Base-by-base conservation (phyloP, 2,888 invertebrate species). In the Tortrix viridana region DNA sequence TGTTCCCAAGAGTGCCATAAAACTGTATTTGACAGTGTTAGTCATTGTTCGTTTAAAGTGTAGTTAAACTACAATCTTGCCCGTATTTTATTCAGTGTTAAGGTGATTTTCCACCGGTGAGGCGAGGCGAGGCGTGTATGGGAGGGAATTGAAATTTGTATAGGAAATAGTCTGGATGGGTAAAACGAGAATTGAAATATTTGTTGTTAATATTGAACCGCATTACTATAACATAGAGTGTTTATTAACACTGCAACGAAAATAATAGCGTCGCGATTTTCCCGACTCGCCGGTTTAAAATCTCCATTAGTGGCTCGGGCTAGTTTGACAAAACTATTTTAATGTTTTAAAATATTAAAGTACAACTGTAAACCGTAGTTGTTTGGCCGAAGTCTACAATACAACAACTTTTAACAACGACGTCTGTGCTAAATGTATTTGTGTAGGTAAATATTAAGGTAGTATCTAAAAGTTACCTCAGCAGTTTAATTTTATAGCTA, bases 31-130 rank as follows among this genome's bases (percentile, higher is more conserved):
- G 70, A 62, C 73, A 74, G 71, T 75, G 68, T 76, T 74, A 77
- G 76, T 77, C 72, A 76, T 76, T 73, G 73, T 70, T 72, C 50
- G 70, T 73, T 73, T 66, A 69, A 68, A 65, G 65, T 78, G 84
- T 85, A 84, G 85, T 84, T 67, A 76, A 76, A 85, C 85, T 84
- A 80, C 85, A 69, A 22, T 71, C 70, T 65, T 74, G 65, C 74
- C 69, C 77, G 70, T 80, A 77, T 75, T 77, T 48, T 49, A 53
- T 47, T 58, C 56, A 57, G 22, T 38, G 50, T 20, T n/a, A n/a
- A n/a, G n/a, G n/a, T n/a, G n/a, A n/a, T n/a, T n/a, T n/a, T n/a
- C n/a, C n/a, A n/a, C n/a, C n/a, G n/a, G n/a, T n/a, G n/a, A n/a
- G n/a, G n/a, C n/a, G n/a, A n/a, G n/a, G n/a, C n/a, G n/a, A n/a